A percentile compares a stretch with the other conserved stretches of the same genome.
Evolutionary conservation across 2,888 invertebrate species (phyloP).

Genomic region (Drosophila eohydei): DNA sequence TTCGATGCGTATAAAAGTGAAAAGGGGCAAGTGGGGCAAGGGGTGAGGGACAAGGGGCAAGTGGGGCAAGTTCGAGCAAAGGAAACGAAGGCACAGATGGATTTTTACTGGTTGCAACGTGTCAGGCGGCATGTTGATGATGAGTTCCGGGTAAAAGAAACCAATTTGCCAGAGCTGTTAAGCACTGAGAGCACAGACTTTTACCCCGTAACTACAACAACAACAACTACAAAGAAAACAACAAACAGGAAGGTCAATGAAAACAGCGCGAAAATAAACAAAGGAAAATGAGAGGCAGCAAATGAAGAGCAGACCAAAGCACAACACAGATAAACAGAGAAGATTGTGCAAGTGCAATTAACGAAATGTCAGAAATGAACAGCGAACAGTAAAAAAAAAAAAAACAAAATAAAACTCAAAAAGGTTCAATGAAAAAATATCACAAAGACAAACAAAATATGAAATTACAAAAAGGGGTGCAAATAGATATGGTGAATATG

Average conservation of each 20-base stretch:
- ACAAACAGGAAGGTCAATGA: constrained; percentile 47
- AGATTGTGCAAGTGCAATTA: constrained; percentile 52
- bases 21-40: not conserved
- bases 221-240: constrained; percentile 28
- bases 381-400: constrained; percentile 10
- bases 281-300: not conserved
- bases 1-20: constrained; percentile 48
- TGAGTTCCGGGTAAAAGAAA: constrained; percentile 68
- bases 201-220: constrained; percentile 41
- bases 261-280: constrained; percentile 21
- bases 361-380: constrained; percentile 39
- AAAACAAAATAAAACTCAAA: not conserved
- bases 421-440: constrained; percentile 1
- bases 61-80: constrained; percentile 1
- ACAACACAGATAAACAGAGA: constrained; percentile 17
- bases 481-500: not conserved
- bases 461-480: constrained; percentile 6
- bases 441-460: constrained; percentile 11
- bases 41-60: no score
- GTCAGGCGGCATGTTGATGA: constrained; percentile 38
- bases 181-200: constrained; percentile 57
- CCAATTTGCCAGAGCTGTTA: constrained; percentile 74
- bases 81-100: constrained; percentile 9
- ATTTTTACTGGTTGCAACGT: constrained; percentile 10
- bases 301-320: constrained; percentile 6